Evolutionary conservation across 2,113 vertebrate genomes (phyloP).

Genomic region (Phoenicopterus ruber): DNA sequence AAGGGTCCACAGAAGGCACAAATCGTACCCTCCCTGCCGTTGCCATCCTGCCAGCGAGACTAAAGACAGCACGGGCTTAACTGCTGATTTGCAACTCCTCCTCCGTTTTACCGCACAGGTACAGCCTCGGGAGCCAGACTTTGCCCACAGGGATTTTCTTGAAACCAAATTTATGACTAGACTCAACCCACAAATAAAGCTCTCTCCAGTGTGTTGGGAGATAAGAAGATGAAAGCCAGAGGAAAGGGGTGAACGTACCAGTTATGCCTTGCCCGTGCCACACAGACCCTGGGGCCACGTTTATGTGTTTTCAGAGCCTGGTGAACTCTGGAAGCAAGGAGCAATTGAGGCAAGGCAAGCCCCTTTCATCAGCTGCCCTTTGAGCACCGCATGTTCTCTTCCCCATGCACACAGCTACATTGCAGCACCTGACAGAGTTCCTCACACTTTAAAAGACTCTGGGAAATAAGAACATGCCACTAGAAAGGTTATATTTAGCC

Average conservation of each 20-base stretch:
- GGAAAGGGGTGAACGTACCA: neutral
- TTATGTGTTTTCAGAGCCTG: neutral
- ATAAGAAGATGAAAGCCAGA: neutral
- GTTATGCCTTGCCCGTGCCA: neutral
- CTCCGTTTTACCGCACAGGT: neutral
- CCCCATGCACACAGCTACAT: neutral
- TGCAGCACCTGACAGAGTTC: neutral
- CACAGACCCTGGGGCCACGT: neutral
- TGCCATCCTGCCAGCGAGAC: neutral
- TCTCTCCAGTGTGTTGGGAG: neutral
- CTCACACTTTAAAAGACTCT: neutral
- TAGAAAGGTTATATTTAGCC: neutral
- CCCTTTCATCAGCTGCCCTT: neutral
- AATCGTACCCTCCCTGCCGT: fast-evolving
- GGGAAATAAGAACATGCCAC: neutral
- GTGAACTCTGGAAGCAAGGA: neutral
- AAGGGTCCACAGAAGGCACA: neutral
- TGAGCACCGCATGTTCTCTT: neutral
- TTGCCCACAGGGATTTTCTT: neutral
- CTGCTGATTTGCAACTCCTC: neutral
- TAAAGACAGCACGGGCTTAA: neutral
- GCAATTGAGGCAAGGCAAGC: neutral
- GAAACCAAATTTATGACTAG: neutral
- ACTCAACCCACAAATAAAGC: neutral
- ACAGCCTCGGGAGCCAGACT: fast-evolving